Conservation (phyloP, 2,888 invertebrate genomes). For the Synanthedon tipuliformis region DNA sequence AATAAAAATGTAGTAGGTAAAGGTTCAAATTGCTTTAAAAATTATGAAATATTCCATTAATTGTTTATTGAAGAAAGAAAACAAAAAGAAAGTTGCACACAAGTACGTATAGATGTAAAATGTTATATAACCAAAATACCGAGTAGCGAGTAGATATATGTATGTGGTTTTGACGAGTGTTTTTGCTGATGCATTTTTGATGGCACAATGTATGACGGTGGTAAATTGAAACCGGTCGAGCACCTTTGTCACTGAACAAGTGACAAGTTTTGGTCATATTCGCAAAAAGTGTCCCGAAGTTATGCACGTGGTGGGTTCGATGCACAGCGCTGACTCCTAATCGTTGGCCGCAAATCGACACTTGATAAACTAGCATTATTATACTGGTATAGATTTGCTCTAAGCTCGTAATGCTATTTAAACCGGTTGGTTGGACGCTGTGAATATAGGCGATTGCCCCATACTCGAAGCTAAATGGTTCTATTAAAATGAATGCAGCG, state of each 20-base stretch:
- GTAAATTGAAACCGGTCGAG: slow-evolving; percentile 60
- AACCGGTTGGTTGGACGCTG: slow-evolving; percentile 46
- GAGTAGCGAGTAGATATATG: no score
- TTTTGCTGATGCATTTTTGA: slow-evolving; percentile 64
- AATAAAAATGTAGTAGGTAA: no score
- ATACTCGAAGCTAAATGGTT: not conserved
- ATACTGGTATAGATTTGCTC: slow-evolving; percentile 40
- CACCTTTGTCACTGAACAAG: slow-evolving; percentile 53
- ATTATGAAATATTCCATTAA: no score
- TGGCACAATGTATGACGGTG: slow-evolving; percentile 33
- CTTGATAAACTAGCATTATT: slow-evolving; percentile 36
- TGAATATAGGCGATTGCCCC: slow-evolving; percentile 14
- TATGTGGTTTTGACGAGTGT: slow-evolving; percentile 56
- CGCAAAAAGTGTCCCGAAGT: slow-evolving; percentile 59
- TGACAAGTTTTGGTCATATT: slow-evolving; percentile 63
- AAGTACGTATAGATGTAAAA: no score
- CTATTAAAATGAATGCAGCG: not conserved
- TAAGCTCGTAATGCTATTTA: slow-evolving; percentile 35
- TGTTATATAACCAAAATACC: no score
- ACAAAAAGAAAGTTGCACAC: no score
- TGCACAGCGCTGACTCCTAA: slow-evolving; percentile 27
- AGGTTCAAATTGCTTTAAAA: no score
- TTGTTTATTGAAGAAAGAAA: no score
- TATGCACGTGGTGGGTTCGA: slow-evolving; percentile 42
- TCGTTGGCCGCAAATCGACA: slow-evolving; percentile 36